Conservation (phyloP, 2,888 invertebrate genomes). For the Scaptomyza reducta region DNA sequence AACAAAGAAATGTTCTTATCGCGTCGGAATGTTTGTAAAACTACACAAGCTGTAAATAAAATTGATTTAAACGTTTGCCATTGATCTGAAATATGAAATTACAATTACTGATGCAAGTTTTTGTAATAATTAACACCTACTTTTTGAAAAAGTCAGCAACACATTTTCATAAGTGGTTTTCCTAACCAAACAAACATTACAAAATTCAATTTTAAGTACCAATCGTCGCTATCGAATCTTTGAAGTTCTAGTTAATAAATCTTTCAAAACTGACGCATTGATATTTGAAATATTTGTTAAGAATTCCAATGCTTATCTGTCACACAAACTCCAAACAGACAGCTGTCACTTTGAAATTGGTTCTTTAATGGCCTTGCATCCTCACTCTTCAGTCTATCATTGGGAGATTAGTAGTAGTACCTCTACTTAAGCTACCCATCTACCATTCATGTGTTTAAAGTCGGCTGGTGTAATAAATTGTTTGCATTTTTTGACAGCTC, state of each 20-base stretch:
- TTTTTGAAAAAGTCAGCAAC: slow-evolving; percentile 2
- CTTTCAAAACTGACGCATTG: slow-evolving; percentile 9
- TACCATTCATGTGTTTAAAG: background rate
- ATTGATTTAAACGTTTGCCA: background rate
- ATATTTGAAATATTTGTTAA: slow-evolving; percentile 17
- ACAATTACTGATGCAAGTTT: background rate
- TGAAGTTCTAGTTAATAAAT: slow-evolving; percentile 22
- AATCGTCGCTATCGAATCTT: slow-evolving; percentile 1
- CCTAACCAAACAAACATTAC: background rate
- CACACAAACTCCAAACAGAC: slow-evolving; percentile 12
- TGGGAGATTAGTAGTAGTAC: background rate
- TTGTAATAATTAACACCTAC: background rate
- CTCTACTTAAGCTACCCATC: background rate
- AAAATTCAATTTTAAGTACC: background rate
- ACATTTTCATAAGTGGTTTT: background rate
- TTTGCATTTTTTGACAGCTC: background rate
- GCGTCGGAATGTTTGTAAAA: background rate
- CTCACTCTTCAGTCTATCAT: background rate
- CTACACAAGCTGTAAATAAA: too few species aligned
- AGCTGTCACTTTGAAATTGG: slow-evolving; percentile 22
- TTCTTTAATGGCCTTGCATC: slow-evolving; percentile 3
- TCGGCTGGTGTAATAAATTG: slow-evolving; percentile 12
- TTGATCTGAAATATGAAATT: background rate
- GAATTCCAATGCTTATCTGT: slow-evolving; percentile 8
- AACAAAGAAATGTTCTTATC: slow-evolving; percentile 14